These are phyloP conservation scores for Plagodis pulveraria DNA, from an alignment of 2,888 invertebrate genomes.

Conservation along the genomic window DNA sequence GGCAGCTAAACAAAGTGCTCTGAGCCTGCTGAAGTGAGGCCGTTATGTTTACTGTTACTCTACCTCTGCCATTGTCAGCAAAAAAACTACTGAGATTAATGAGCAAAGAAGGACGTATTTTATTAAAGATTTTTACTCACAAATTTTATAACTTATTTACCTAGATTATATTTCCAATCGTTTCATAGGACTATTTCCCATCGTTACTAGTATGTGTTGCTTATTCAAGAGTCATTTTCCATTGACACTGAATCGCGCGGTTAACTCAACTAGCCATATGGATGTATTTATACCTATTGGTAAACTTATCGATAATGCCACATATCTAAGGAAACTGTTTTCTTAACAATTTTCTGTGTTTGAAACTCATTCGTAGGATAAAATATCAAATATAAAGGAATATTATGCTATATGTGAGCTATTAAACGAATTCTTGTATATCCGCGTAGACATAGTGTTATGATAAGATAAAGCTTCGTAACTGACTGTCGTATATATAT, in stretches of 20 bases:
- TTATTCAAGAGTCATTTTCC: no score
- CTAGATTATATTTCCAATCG: no score
- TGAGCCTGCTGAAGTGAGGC: no score
- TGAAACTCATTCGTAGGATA: slow-evolving; percentile 13
- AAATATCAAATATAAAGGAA: background rate
- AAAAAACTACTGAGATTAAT: no score
- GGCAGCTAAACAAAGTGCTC: no score
- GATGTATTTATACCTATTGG: slow-evolving; percentile 10
- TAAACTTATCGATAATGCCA: slow-evolving; percentile 15
- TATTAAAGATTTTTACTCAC: no score
- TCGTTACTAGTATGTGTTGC: no score
- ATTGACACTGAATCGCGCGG: slow-evolving; percentile 1
- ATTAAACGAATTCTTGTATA: slow-evolving; percentile 31
- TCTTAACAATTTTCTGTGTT: slow-evolving; percentile 15
- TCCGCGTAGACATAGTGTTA: slow-evolving; percentile 33
- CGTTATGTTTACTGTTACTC: no score
- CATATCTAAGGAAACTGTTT: slow-evolving; percentile 22
- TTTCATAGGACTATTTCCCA: no score
- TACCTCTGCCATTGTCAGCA: no score
- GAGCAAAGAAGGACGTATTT: no score
- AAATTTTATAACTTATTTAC: background rate
- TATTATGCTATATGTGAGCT: slow-evolving; percentile 8
- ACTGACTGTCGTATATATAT: slow-evolving; percentile 37
- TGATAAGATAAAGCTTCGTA: slow-evolving; percentile 36
- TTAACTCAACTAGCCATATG: background rate